Conservation (phyloP, 2,797 vertebrate species). For the Gobio occitaniae region DNA sequence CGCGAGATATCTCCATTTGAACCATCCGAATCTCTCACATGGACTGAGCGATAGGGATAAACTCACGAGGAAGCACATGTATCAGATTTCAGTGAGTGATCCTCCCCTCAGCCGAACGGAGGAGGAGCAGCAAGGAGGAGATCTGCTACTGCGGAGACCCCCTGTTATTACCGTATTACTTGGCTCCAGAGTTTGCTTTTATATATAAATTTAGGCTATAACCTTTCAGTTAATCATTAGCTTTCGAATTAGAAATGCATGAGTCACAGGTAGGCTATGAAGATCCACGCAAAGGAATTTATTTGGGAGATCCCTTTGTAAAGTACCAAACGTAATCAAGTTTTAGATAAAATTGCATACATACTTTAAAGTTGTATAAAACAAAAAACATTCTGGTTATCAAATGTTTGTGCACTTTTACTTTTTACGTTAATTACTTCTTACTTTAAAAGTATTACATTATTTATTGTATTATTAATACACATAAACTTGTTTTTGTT, state of each 20-base stretch:
- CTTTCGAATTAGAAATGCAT: background rate
- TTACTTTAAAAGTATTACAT: background rate
- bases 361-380: background rate
- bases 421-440: background rate
- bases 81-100: constrained; percentile 12
- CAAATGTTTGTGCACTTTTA: background rate
- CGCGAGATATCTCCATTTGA: background rate
- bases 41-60: background rate
- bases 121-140: constrained; percentile 1
- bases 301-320: background rate
- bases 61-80: constrained; percentile 9
- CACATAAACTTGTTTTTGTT: background rate
- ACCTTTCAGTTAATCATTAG: background rate
- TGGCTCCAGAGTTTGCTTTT: background rate
- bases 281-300: background rate
- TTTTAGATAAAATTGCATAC: background rate
- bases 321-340: background rate
- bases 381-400: background rate
- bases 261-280: background rate
- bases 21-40: background rate
- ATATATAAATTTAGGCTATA: background rate
- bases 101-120: background rate
- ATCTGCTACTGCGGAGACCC: background rate
- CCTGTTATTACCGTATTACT: no score
- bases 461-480: background rate